A percentile compares a stretch with the other conserved stretches of the same genome.
phyloP scores from a whole-genome alignment of 2,113 vertebrate species.

The Willisornis vidua region DNA sequence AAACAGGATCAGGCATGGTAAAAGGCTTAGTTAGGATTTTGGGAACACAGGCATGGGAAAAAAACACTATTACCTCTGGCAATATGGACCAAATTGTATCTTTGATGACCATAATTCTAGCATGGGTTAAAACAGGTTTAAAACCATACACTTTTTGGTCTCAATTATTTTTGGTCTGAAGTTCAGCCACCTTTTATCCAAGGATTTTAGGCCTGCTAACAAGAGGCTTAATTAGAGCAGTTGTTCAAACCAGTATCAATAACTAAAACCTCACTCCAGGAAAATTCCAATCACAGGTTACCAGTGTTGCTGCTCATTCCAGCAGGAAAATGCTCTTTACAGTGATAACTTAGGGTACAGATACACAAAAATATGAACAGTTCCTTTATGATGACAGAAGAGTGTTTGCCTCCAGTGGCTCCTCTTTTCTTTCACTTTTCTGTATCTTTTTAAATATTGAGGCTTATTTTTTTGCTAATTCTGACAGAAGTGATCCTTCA shows the following conservation, averaged over 20 bases:
- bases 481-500: not conserved
- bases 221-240: not conserved
- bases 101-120: not conserved
- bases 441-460: not conserved
- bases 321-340: not conserved
- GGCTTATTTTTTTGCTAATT: not conserved
- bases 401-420: not conserved
- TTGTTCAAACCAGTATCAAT: not conserved
- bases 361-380: not conserved
- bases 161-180: not conserved
- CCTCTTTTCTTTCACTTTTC: not conserved
- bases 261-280: not conserved
- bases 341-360: not conserved
- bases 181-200: not conserved
- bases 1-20: not conserved
- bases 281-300: not conserved
- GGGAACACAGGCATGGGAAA: not conserved
- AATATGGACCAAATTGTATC: not conserved
- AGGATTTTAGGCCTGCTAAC: not conserved
- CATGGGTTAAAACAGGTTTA: not conserved
- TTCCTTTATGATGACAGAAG: not conserved
- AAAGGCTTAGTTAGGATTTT: not conserved
- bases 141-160: not conserved
- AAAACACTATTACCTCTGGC: not conserved
- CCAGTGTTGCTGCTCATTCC: not conserved